Conservation (phyloP, 2,113 vertebrate genomes). For the Lepisosteus oculatus region DNA sequence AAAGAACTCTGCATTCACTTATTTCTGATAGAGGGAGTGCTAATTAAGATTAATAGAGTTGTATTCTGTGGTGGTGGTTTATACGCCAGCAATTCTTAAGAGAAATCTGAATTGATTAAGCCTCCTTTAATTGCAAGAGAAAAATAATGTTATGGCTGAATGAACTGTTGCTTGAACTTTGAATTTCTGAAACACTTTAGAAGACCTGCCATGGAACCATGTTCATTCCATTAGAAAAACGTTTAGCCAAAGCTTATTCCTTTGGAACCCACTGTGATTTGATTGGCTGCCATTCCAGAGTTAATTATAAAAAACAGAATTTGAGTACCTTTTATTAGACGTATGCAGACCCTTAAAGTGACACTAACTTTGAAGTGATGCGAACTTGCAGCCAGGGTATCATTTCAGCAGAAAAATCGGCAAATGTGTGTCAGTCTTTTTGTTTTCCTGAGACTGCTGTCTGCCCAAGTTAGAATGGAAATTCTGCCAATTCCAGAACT, state of each 20-base stretch:
- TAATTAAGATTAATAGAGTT: too few relatives aligned
- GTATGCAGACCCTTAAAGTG: constrained; percentile 25
- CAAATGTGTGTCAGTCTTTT: neutral
- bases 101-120: neutral
- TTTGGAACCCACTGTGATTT: constrained; percentile 32
- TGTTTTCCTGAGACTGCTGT: constrained; percentile 14
- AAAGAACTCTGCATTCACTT: too few relatives aligned
- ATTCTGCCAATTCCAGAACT: constrained; percentile 5
- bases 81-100: neutral
- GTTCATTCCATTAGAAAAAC: constrained; percentile 7
- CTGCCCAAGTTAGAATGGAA: neutral
- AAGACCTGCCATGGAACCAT: neutral
- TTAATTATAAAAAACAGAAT: constrained; percentile 30
- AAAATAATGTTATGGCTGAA: neutral
- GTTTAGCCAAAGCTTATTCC: neutral
- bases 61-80: too few relatives aligned
- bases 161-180: neutral
- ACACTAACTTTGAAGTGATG: constrained; percentile 30
- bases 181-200: constrained; percentile 2
- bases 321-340: constrained; percentile 24
- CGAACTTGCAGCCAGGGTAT: constrained; percentile 17
- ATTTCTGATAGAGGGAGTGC: too few relatives aligned
- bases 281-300: constrained; percentile 27
- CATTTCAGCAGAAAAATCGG: neutral
- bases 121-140: neutral